Conservation (phyloP, 2,888 invertebrate genomes). For the Scotopteryx bipunctaria region DNA sequence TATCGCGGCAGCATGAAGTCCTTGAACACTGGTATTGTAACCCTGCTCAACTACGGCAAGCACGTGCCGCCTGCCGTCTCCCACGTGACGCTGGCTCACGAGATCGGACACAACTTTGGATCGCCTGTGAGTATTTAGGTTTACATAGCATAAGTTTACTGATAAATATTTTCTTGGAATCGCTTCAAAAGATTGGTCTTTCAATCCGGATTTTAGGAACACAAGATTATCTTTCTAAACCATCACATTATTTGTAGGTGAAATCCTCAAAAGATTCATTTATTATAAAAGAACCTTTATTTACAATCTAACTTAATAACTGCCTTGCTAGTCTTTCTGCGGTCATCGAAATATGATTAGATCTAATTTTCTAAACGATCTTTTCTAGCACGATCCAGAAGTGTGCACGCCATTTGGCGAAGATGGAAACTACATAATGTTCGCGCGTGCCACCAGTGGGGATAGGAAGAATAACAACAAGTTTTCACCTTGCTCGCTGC, state of each 20-base stretch:
- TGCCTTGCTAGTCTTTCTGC: no score
- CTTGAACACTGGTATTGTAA: slow-evolving; percentile 98
- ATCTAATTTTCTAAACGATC: not conserved
- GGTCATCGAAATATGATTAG: no score
- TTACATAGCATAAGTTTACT: no score
- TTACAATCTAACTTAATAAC: no score
- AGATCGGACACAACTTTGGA: slow-evolving; percentile 99
- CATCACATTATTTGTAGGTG: no score
- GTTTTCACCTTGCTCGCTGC: slow-evolving; percentile 97
- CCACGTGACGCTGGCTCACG: slow-evolving; percentile 98
- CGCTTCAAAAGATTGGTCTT: not conserved
- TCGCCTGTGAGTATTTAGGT: slow-evolving; percentile 91
- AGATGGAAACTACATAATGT: slow-evolving; percentile 99
- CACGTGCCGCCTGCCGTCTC: slow-evolving; percentile 99
- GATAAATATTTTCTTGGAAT: no score
- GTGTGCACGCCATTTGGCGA: slow-evolving; percentile 97
- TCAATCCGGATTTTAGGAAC: not conserved
- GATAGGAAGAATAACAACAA: slow-evolving; percentile 99
- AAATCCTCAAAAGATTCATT: no score
- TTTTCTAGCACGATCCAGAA: slow-evolving; percentile 94
- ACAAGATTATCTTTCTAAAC: not conserved
- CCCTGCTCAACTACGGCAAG: slow-evolving; percentile 98
- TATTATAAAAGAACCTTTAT: no score
- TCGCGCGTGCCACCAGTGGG: slow-evolving; percentile 98
- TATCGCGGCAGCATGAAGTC: slow-evolving; percentile 96